A percentile compares a stretch with the other conserved stretches of the same genome.
Evolutionary conservation across 2,888 invertebrate species (phyloP).

Genomic region (Trichopria drosophilae): DNA sequence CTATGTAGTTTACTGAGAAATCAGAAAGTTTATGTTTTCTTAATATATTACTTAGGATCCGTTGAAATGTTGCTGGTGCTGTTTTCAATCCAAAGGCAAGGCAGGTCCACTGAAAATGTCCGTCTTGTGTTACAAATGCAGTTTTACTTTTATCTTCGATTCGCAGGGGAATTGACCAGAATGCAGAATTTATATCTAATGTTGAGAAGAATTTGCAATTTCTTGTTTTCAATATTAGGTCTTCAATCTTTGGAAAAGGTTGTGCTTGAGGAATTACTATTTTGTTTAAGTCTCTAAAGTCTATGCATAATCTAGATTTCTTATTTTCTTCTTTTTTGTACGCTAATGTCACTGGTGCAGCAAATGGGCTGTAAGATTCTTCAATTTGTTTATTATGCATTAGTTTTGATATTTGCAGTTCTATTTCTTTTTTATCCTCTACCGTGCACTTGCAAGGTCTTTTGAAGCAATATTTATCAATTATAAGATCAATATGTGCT

Average conservation of each 20-base stretch:
- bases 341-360: slow-evolving; percentile 33
- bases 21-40: slow-evolving; percentile 22
- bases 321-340: slow-evolving; percentile 35
- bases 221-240: slow-evolving; percentile 32
- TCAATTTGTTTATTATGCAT: slow-evolving; percentile 36
- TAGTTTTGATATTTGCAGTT: slow-evolving; percentile 36
- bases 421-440: slow-evolving; percentile 37
- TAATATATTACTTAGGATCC: slow-evolving; percentile 26
- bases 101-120: slow-evolving; percentile 27
- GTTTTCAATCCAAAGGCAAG: slow-evolving; percentile 26
- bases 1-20: slow-evolving; percentile 22
- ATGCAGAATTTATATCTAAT: slow-evolving; percentile 39
- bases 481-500: slow-evolving; percentile 33
- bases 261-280: slow-evolving; percentile 34
- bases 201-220: slow-evolving; percentile 30
- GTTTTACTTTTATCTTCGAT: slow-evolving; percentile 34
- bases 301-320: slow-evolving; percentile 34
- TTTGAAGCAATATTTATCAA: slow-evolving; percentile 33
- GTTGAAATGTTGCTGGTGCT: slow-evolving; percentile 30
- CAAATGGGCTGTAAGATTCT: slow-evolving; percentile 38
- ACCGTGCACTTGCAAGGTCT: slow-evolving; percentile 33
- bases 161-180: slow-evolving; percentile 37
- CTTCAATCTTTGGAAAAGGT: slow-evolving; percentile 37
- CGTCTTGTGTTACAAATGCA: slow-evolving; percentile 6
- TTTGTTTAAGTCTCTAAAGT: slow-evolving; percentile 39